Percentiles rank a stretch among this genome's conserved stretches.
Evolutionary conservation across 2,888 invertebrate genomes (phyloP).

Genomic region (Xestia rhomboidea): DNA sequence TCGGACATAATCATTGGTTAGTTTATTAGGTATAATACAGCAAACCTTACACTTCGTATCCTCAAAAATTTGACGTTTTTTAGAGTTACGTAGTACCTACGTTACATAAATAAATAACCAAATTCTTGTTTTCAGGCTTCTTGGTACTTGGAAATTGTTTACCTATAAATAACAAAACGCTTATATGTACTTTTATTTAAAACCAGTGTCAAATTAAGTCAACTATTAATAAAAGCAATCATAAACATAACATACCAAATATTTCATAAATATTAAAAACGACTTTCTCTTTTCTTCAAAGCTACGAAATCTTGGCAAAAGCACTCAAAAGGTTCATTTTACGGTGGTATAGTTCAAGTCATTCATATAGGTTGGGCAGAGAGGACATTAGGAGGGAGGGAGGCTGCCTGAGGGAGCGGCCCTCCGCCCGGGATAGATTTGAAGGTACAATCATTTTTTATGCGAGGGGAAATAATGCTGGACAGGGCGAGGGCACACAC

Average conservation of each 20-base stretch:
- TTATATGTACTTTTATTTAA: no score
- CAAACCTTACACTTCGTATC: neutral
- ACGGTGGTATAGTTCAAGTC: constrained; percentile 75
- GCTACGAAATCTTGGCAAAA: constrained; percentile 64
- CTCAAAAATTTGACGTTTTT: neutral
- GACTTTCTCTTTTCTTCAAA: constrained; percentile 36
- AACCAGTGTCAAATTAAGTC: no score
- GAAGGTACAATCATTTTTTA: constrained; percentile 91
- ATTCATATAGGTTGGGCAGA: constrained; percentile 80
- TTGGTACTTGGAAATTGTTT: no score
- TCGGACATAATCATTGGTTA: neutral
- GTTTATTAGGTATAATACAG: neutral
- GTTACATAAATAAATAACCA: no score
- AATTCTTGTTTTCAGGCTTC: no score
- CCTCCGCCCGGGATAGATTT: constrained; percentile 89
- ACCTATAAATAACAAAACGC: no score
- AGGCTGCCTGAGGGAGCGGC: constrained; percentile 78
- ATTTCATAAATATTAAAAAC: constrained; percentile 43
- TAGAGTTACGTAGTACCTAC: no score
- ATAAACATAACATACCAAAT: neutral
- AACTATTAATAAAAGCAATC: neutral
- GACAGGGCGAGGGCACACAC: constrained; percentile 69
- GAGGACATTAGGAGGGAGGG: constrained; percentile 70
- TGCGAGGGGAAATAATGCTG: constrained; percentile 87
- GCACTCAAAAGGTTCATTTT: constrained; percentile 71